Evolutionary conservation across 1,140 invertebrate species (phyloP).

Genomic region (Ditylenchus dipsaci): DNA sequence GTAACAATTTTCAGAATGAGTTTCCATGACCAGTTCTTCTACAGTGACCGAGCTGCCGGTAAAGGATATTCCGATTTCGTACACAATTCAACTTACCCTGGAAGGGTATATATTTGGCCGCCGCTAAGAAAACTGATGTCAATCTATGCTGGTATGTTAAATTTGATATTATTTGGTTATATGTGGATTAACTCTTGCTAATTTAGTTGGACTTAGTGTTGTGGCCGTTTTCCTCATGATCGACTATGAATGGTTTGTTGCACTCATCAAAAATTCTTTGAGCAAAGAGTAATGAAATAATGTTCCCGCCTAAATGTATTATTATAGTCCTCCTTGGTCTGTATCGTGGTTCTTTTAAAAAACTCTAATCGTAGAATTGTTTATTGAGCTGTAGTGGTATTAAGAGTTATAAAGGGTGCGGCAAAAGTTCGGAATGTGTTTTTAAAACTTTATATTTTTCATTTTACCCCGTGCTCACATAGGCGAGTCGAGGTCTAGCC

Average conservation of each 20-base stretch:
- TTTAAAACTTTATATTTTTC: too few relatives aligned
- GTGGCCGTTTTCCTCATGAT: background rate
- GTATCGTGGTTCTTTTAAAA: too few relatives aligned
- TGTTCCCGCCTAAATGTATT: background rate
- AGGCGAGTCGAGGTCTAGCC: too few relatives aligned
- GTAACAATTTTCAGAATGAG: background rate
- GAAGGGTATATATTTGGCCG: constrained; percentile 11
- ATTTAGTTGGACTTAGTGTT: background rate
- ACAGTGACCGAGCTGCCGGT: constrained; percentile 36
- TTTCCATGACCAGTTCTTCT: constrained; percentile 32
- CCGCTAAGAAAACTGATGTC: constrained; percentile 1
- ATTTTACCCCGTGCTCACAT: too few relatives aligned
- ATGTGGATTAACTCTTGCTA: background rate
- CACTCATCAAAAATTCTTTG: background rate
- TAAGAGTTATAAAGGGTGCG: too few relatives aligned
- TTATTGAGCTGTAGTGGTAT: too few relatives aligned
- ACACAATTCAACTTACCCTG: background rate
- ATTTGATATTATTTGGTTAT: too few relatives aligned
- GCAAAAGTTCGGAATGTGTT: too few relatives aligned
- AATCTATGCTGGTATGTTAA: too few relatives aligned
- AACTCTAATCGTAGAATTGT: too few relatives aligned
- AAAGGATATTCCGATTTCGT: constrained; percentile 42
- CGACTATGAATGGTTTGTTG: constrained; percentile 19
- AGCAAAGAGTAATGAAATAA: background rate
- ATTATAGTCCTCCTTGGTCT: too few relatives aligned